phyloP scores from a whole-genome alignment of 2,888 invertebrate species.

The Copidosoma aretas region DNA sequence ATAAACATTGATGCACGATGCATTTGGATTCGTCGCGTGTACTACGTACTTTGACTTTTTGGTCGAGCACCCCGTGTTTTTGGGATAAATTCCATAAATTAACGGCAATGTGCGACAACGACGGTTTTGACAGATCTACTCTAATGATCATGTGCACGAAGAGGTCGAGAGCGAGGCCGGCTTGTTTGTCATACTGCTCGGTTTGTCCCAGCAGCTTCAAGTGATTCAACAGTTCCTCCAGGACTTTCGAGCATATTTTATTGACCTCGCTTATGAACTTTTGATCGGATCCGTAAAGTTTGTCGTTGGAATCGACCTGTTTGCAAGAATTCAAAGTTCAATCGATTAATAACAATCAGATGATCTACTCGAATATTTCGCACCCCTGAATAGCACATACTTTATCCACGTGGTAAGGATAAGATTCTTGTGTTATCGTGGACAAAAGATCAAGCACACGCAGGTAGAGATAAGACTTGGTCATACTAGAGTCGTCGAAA shows the following conservation, averaged over 20 bases:
- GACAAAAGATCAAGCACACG: slow-evolving; percentile 80
- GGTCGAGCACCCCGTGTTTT: slow-evolving; percentile 69
- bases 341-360: not conserved
- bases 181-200: slow-evolving; percentile 73
- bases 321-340: slow-evolving; percentile 40
- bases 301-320: slow-evolving; percentile 90
- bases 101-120: slow-evolving; percentile 73
- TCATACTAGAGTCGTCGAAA: slow-evolving; percentile 73
- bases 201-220: slow-evolving; percentile 71
- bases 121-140: slow-evolving; percentile 69
- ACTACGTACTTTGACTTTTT: slow-evolving; percentile 63
- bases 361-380: not conserved
- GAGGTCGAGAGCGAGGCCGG: slow-evolving; percentile 76
- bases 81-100: slow-evolving; percentile 85
- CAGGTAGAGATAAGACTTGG: slow-evolving; percentile 75
- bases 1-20: not conserved
- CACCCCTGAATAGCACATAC: slow-evolving; percentile 42
- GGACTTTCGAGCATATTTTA: slow-evolving; percentile 76
- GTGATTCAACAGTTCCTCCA: slow-evolving; percentile 79
- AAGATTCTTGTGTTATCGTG: slow-evolving; percentile 80
- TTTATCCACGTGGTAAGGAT: slow-evolving; percentile 83
- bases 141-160: slow-evolving; percentile 73
- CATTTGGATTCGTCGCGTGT: not conserved
- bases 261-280: slow-evolving; percentile 85
- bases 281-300: slow-evolving; percentile 86